Evolutionary conservation across 1,140 invertebrate species (phyloP).

Genomic region (Lanistes nyassanus): DNA sequence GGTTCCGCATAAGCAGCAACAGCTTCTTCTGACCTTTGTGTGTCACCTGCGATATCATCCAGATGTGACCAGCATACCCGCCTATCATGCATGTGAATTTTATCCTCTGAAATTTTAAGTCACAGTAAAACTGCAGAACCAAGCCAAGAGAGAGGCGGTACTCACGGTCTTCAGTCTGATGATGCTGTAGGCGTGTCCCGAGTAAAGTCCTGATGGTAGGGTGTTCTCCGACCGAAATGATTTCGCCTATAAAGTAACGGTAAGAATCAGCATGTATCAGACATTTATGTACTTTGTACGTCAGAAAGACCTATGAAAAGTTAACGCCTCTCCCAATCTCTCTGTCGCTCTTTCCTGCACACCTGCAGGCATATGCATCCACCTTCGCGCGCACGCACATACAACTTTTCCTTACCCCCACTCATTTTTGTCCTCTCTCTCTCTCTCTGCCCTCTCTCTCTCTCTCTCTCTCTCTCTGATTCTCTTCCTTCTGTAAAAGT

Average conservation of each 20-base stretch:
- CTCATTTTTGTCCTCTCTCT: too few relatives aligned
- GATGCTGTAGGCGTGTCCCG: constrained; percentile 62
- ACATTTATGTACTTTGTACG: not conserved
- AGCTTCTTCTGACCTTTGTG: constrained; percentile 28
- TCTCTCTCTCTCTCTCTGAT: too few relatives aligned
- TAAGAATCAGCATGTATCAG: not conserved
- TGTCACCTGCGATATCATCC: constrained; percentile 31
- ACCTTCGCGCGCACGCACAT: too few relatives aligned
- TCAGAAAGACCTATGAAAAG: not conserved
- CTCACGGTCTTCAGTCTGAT: constrained; percentile 50
- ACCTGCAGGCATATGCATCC: too few relatives aligned
- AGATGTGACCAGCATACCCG: not conserved
- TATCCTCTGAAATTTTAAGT: too few relatives aligned
- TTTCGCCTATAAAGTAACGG: not conserved
- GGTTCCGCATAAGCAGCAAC: constrained; percentile 71
- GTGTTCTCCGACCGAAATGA: constrained; percentile 31
- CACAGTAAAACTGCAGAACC: too few relatives aligned
- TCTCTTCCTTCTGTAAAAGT: too few relatives aligned
- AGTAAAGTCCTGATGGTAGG: constrained; percentile 49
- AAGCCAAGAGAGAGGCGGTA: too few relatives aligned
- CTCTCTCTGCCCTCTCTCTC: too few relatives aligned
- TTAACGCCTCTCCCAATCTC: too few relatives aligned
- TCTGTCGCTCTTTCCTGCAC: too few relatives aligned
- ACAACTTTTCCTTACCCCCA: too few relatives aligned
- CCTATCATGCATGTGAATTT: not conserved